Conservation (phyloP, 2,797 vertebrate species). For the Manis javanica region DNA sequence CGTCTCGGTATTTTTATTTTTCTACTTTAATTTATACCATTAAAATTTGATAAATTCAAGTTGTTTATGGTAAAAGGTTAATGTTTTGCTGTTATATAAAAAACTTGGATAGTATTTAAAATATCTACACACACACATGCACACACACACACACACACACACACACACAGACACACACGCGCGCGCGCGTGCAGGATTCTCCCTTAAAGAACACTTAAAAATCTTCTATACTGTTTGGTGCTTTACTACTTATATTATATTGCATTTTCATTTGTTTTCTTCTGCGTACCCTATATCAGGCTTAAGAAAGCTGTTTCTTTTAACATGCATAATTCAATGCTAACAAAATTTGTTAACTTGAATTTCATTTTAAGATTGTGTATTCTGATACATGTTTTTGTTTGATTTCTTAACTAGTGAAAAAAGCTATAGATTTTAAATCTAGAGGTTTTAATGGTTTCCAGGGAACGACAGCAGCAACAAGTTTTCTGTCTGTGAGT, state of each 20-base stretch:
- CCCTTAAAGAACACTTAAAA: constrained; percentile 55
- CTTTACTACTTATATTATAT: constrained; percentile 68
- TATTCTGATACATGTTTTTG: constrained; percentile 93
- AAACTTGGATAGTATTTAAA: background rate
- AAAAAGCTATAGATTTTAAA: too few species aligned
- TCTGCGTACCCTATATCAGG: constrained; percentile 20
- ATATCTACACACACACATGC: background rate
- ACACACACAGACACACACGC: too few species aligned
- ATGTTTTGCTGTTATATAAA: background rate
- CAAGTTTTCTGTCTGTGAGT: too few species aligned
- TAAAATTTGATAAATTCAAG: constrained; percentile 5
- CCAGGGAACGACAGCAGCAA: too few species aligned
- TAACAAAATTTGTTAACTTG: constrained; percentile 87
- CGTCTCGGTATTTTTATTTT: background rate
- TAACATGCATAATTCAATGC: constrained; percentile 83
- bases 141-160: too few species aligned
- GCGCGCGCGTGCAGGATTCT: background rate
- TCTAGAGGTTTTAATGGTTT: too few species aligned
- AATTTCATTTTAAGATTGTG: constrained; percentile 90
- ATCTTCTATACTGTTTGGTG: constrained; percentile 41
- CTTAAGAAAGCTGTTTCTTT: constrained; percentile 66
- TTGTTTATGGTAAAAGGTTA: background rate
- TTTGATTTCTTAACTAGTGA: too few species aligned
- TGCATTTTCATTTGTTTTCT: background rate
- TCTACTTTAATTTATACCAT: background rate